A percentile compares a stretch with the other conserved stretches of the same genome.
Conservation (phyloP, 2,797 vertebrate genomes). For the Meda fulgida region DNA sequence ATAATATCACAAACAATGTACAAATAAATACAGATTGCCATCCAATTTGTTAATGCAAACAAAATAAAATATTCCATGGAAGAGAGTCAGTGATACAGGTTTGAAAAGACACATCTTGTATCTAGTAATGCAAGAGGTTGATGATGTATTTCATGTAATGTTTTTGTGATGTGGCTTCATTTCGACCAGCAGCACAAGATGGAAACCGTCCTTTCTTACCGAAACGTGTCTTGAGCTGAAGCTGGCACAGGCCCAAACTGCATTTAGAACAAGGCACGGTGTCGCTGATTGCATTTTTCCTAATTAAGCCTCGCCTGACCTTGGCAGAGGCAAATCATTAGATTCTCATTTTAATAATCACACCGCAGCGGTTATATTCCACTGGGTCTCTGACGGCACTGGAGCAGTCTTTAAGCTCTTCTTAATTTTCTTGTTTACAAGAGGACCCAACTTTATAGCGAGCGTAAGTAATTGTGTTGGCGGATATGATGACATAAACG, state of each 20-base stretch:
- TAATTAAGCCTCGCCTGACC: constrained; percentile 87
- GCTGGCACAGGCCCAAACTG: constrained; percentile 81
- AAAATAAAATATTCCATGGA: no score
- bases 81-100: background rate
- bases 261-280: constrained; percentile 66
- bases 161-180: constrained; percentile 19
- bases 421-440: constrained; percentile 44
- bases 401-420: constrained; percentile 70
- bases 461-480: constrained; percentile 25
- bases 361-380: constrained; percentile 83
- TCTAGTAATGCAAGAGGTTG: background rate
- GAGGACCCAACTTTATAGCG: constrained; percentile 26
- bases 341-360: constrained; percentile 82
- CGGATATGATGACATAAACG: constrained; percentile 38
- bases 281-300: constrained; percentile 84
- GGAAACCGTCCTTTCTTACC: constrained; percentile 79
- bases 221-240: constrained; percentile 76
- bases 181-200: constrained; percentile 35
- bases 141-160: background rate
- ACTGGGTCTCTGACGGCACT: constrained; percentile 80
- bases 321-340: constrained; percentile 87
- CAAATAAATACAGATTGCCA: no score
- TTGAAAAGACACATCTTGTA: background rate
- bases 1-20: no score
- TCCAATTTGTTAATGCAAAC: no score